A percentile compares a stretch with the other conserved stretches of the same genome.
phyloP scores from a whole-genome alignment of 2,888 invertebrate species.

The Leistus spinibarbis region DNA sequence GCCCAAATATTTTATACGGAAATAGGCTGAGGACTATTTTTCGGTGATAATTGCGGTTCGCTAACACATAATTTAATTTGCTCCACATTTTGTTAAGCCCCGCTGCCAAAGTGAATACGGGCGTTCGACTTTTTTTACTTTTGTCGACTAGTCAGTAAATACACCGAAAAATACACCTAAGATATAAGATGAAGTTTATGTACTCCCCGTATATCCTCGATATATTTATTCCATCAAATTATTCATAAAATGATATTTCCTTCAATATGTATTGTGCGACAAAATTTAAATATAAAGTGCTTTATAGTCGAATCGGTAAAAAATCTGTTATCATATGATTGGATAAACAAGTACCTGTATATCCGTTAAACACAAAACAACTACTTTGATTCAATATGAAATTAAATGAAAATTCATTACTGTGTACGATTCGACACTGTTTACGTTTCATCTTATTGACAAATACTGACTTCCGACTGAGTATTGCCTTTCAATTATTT shows the following conservation, averaged over 20 bases:
- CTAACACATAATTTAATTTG: too few species aligned
- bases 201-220: background rate
- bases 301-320: background rate
- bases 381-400: background rate
- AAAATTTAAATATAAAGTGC: background rate
- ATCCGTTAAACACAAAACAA: background rate
- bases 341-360: background rate
- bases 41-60: too few species aligned
- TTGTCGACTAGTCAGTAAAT: too few species aligned
- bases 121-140: too few species aligned
- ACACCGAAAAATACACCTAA: too few species aligned
- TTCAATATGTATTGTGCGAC: background rate
- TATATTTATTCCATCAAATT: background rate
- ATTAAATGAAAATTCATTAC: background rate
- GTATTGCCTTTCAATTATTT: conserved; percentile 29
- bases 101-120: too few species aligned
- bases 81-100: too few species aligned
- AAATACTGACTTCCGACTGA: conserved; percentile 1
- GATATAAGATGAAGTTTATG: background rate
- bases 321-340: background rate
- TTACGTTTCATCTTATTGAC: conserved; percentile 30
- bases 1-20: too few species aligned
- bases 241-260: background rate
- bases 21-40: too few species aligned
- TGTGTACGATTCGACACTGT: conserved; percentile 13